Evolutionary conservation across 2,113 vertebrate species (phyloP), one percentile per base, ranked within the genome.

Genomic region (Syrrhaptes paradoxus): DNA sequence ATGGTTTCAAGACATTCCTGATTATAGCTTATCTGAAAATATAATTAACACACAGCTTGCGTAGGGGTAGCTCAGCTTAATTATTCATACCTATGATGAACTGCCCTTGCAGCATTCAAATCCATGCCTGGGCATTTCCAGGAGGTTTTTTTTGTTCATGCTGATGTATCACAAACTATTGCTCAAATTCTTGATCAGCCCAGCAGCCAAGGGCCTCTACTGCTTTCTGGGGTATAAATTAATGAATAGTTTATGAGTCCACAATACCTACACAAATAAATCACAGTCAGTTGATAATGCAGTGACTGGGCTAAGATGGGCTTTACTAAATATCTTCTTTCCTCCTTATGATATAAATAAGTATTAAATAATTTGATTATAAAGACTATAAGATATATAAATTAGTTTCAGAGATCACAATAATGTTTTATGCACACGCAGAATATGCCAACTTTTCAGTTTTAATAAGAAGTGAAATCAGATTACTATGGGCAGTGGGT

Each of bases 1-100:
- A 6, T 49, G 29, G 48, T 59, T 83, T 89, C 80, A 66, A 54
- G 75, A 68, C 34, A 51, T 58, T 57, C 61, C 85, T 86, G 80
- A 62, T 51, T 38, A 54, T 10, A 94, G 58, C 28, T 45, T 87
- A 70, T 25, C 15, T 85, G 94, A 97, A 96, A 87, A 93, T 72
- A 46, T 19, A 81, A 97, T 78, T 94, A 81, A 85, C 18, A 61
- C 66, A 81, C 36, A 51, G 43, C 77, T 93, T 85, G 74, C 1
- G 0, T 54, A 84, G 77, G 71, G 90, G 63, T 79, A 80, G 86
- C 78, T 84, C 54, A 75, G 52, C 58, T 71, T 85, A 46, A 91
- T 91, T 92, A 85, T 86, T 95, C 72, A 66, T 70, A 89, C 28
- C 77, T 59, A 93, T 15, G 55, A 78, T 70, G 63, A 81, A 74